These are phyloP conservation scores for Oncorhynchus gorbuscha DNA, from an alignment of 2,113 vertebrate species.

Conservation along the genomic window DNA sequence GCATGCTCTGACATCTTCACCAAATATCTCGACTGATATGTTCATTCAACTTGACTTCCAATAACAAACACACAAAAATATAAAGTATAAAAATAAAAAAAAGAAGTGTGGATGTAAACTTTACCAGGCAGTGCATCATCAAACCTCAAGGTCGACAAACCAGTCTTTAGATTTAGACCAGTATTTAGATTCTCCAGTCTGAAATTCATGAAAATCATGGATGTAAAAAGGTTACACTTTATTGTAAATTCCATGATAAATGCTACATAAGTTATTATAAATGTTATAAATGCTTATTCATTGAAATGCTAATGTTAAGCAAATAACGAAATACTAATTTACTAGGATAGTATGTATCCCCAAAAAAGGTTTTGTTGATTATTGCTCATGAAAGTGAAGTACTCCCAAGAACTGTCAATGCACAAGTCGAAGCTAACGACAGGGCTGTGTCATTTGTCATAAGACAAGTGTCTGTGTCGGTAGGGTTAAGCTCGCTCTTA, in stretches of 20 bases:
- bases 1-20: too few species aligned
- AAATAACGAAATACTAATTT: too few species aligned
- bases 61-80: too few species aligned
- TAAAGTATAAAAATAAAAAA: not conserved
- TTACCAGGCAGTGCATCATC: slow-evolving; percentile 77
- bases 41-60: too few species aligned
- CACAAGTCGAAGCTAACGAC: not conserved
- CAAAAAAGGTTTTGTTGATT: too few species aligned
- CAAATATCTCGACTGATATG: too few species aligned
- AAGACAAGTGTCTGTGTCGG: not conserved
- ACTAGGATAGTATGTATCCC: too few species aligned
- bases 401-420: not conserved
- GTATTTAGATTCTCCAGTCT: slow-evolving; percentile 86
- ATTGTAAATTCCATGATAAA: too few species aligned
- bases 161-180: slow-evolving; percentile 70
- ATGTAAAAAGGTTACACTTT: not conserved
- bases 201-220: slow-evolving; percentile 18
- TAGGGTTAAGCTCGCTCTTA: slow-evolving; percentile 52
- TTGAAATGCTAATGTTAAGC: too few species aligned
- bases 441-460: too few species aligned
- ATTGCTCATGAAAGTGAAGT: too few species aligned
- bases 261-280: not conserved
- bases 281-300: not conserved
- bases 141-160: slow-evolving; percentile 75
- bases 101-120: too few species aligned